Evolutionary conservation across 2,797 vertebrate genomes (phyloP), one percentile per base, ranked within the genome.

Genomic region (Otus scops): DNA sequence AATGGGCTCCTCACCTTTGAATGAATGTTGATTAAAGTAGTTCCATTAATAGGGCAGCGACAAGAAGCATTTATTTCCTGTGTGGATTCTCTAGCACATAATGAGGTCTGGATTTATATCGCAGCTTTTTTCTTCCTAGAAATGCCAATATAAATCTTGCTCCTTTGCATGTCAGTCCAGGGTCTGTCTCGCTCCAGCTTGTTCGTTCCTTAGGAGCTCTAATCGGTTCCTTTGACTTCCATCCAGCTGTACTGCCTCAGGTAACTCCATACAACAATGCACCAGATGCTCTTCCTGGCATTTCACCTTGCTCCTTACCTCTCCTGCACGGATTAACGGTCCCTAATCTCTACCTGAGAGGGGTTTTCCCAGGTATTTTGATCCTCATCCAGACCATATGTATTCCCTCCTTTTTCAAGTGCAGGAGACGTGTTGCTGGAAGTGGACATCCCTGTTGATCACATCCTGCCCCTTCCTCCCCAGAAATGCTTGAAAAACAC

Each of bases 231-330:
- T 24, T 11, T n/a, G 68, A 32, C 53, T 45, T 8, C 4, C 16
- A 2, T 39, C 38, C 89, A 79, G 57, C 77, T 30, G 38, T 4
- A 4, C 27, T 43, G 89, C 63, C 57, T 47, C 63, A 14, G 67
- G 57, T 51, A 38, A 32, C 41, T 18, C 45, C 4, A 0, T 15
- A 1, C 45, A 57, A 1, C 39, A 3, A 21, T 1, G 0, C 5
- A 5, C 54, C 80, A 65, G 94, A 38, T 83, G 85, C 77, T 84
- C 41, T 7, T 68, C 2, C 45, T 79, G 77, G 63, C 63, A 13
- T 24, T 23, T 69, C 38, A 56, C 92, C 84, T 24, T 30, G 13
- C 60, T 70, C 56, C 38, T 68, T n/a, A 26, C 69, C 69, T 74
- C 28, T 1, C 63, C 77, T 36, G 43, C 8, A 4, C 0, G 1